These are phyloP conservation scores for Eudasyphora cyanicolor DNA, from an alignment of 2,888 invertebrate species.

Conservation along the genomic window DNA sequence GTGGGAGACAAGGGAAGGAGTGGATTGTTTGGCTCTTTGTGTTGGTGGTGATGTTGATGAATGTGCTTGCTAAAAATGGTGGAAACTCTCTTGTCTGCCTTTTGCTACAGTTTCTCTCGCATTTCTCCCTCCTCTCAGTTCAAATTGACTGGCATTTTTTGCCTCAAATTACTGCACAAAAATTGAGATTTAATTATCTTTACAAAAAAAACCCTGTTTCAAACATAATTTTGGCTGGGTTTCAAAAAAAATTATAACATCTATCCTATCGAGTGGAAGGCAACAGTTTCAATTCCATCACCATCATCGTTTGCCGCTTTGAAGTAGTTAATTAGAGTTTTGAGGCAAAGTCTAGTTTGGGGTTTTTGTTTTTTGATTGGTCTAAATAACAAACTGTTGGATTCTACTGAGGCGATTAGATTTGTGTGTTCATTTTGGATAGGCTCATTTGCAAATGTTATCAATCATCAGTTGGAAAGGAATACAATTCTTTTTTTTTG, in stretches of 20 bases:
- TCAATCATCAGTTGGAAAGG: constrained; percentile 46
- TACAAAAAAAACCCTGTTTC: not conserved
- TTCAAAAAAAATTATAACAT: not conserved
- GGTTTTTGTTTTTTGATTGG: not conserved
- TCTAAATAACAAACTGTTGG: not conserved
- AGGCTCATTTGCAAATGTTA: constrained; percentile 38
- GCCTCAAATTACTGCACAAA: not conserved
- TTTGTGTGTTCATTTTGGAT: not conserved
- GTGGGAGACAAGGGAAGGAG: too few species aligned
- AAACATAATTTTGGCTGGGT: not conserved
- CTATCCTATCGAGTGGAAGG: not conserved
- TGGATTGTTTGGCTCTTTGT: constrained; percentile 23
- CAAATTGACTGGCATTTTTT: not conserved
- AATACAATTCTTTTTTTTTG: too few species aligned
- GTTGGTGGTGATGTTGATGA: constrained; percentile 45
- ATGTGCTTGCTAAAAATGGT: constrained; percentile 21
- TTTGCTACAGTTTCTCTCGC: not conserved
- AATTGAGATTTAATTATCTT: constrained; percentile 16
- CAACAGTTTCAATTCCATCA: not conserved
- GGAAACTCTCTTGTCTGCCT: not conserved
- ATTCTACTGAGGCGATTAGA: not conserved
- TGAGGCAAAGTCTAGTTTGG: not conserved
- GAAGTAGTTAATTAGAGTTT: not conserved
- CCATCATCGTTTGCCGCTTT: too few species aligned
- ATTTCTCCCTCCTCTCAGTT: not conserved